Evolutionary conservation across 2,888 invertebrate genomes (phyloP).

Genomic region (Lottia gigantea): DNA sequence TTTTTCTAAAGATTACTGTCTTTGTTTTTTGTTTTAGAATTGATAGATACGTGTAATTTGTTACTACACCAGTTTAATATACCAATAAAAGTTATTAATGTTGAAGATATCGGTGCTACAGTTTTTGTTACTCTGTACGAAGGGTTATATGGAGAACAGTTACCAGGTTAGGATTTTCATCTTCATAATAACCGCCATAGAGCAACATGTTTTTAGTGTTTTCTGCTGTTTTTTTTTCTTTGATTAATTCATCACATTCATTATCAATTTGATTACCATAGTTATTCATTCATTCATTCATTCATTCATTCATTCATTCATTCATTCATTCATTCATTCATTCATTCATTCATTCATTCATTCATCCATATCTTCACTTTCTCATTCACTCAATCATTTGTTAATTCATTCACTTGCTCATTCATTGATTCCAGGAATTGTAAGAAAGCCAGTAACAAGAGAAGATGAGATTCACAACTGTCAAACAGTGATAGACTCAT

Average conservation of each 20-base stretch:
- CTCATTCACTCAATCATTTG: too few species aligned
- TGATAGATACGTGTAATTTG: conserved; percentile 56
- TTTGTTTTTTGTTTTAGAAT: conserved; percentile 35
- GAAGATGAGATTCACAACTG: conserved; percentile 67
- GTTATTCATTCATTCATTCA: conserved; percentile 9
- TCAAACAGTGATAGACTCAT: conserved; percentile 63
- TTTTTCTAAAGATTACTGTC: neutral
- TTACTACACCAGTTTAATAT: conserved; percentile 60
- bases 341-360: too few species aligned
- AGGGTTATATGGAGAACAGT: conserved; percentile 62
- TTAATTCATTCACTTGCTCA: too few species aligned
- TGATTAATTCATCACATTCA: too few species aligned
- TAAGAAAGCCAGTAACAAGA: conserved; percentile 45
- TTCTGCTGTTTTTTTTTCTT: too few species aligned
- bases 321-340: too few species aligned
- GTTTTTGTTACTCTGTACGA: conserved; percentile 64
- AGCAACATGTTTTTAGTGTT: too few species aligned
- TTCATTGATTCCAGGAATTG: conserved; percentile 40
- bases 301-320: too few species aligned
- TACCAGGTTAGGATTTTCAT: conserved; percentile 49
- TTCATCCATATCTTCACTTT: too few species aligned
- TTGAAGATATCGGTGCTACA: conserved; percentile 56
- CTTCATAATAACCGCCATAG: neutral
- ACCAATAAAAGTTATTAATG: conserved; percentile 41
- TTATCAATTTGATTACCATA: too few species aligned